Conservation (phyloP, 23 tunicate genomes). For the Diplosoma virens region DNA sequence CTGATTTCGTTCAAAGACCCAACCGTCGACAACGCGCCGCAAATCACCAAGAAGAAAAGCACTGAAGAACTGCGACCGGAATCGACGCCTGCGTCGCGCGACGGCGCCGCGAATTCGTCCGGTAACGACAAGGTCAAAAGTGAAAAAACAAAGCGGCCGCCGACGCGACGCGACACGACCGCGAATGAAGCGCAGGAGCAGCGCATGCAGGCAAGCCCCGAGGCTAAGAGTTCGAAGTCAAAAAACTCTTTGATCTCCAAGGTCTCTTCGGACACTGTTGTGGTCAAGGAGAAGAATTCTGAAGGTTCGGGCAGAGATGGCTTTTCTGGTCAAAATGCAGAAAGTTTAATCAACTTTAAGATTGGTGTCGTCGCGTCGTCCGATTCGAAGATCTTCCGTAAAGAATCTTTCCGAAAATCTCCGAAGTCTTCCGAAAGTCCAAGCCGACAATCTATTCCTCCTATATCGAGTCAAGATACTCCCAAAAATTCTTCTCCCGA, state of each 20-base stretch:
- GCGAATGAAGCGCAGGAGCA: background rate
- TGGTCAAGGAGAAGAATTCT: background rate
- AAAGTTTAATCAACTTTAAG: background rate
- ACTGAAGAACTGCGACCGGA: background rate
- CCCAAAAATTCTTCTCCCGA: constrained; percentile 50
- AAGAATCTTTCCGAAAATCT: constrained; percentile 26
- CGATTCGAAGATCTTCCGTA: background rate
- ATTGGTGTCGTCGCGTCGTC: background rate
- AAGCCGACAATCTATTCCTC: constrained; percentile 30
- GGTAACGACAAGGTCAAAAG: constrained; percentile 5
- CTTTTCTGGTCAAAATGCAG: background rate
- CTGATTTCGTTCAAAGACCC: background rate
- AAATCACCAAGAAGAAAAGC: background rate
- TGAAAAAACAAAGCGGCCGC: constrained; percentile 6
- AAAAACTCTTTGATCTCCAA: background rate
- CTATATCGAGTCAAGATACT: constrained; percentile 26
- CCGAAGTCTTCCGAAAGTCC: constrained; percentile 30
- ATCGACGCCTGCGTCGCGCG: background rate
- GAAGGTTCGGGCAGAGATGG: background rate
- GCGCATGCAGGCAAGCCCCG: background rate
- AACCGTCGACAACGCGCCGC: constrained; percentile 11
- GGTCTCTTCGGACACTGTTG: constrained; percentile 25
- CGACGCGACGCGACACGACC: background rate
- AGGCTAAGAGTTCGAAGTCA: background rate
- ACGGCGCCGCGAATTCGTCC: background rate